phyloP scores from a whole-genome alignment of 2,797 vertebrate genomes.

The Catamblyrhynchus diadema region DNA sequence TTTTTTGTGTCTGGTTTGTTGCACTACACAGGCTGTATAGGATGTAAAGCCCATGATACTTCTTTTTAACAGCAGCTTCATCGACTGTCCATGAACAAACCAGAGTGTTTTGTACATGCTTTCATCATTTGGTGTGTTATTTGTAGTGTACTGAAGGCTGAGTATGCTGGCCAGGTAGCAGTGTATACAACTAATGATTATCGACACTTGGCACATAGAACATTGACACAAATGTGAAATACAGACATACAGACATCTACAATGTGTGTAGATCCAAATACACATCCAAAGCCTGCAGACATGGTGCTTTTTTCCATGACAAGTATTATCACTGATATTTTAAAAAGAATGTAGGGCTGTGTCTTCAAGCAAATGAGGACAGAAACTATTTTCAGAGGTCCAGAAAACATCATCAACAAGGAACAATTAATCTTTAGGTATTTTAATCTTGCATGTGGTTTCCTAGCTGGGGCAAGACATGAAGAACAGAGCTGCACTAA shows the following conservation, averaged over 20 bases:
- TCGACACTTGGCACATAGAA: accelerated
- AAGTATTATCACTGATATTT: neutral
- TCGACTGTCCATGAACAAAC: neutral
- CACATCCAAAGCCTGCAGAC: neutral
- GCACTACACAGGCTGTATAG: neutral
- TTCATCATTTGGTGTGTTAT: neutral
- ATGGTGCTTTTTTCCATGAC: neutral
- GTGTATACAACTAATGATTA: neutral
- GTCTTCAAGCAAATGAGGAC: neutral
- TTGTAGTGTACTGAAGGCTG: neutral
- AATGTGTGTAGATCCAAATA: neutral
- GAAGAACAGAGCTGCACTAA: neutral
- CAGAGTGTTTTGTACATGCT: neutral
- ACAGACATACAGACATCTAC: accelerated
- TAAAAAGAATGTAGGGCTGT: neutral
- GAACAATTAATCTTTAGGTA: neutral
- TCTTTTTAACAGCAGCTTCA: neutral
- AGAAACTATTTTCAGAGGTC: neutral
- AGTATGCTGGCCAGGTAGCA: neutral
- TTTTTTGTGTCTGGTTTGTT: neutral
- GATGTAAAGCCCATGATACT: neutral
- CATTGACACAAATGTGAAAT: neutral
- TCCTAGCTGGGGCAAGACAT: neutral
- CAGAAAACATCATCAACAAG: neutral
- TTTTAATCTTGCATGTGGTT: neutral